Conservation (phyloP, 1,140 invertebrate species). For the Trigoniulus corallinus region DNA sequence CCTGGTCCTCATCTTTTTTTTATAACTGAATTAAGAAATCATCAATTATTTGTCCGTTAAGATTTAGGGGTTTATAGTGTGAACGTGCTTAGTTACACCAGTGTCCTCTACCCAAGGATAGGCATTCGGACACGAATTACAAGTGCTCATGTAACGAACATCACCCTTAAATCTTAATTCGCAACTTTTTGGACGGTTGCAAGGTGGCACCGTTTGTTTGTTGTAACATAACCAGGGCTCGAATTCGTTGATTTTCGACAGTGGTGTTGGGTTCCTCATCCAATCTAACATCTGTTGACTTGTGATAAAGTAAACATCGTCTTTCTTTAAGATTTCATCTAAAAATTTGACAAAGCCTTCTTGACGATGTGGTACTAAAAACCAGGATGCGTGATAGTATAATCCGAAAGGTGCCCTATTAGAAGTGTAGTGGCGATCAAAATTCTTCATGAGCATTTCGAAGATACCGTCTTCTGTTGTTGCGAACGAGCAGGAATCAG, state of each 20-base stretch:
- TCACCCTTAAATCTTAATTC: slow-evolving; percentile 4
- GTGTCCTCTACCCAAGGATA: slow-evolving; percentile 88
- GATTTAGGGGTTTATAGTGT: no score
- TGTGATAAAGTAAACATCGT: slow-evolving; percentile 27
- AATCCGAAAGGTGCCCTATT: slow-evolving; percentile 24
- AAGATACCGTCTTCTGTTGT: slow-evolving; percentile 21
- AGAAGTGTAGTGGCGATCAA: slow-evolving; percentile 24
- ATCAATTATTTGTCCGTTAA: no score
- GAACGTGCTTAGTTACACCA: slow-evolving; percentile 36
- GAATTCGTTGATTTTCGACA: slow-evolving; percentile 16
- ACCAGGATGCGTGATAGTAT: slow-evolving; percentile 25
- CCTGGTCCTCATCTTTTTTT: no score
- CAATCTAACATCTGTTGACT: slow-evolving; percentile 25
- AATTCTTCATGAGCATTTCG: slow-evolving; percentile 24
- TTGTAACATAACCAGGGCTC: slow-evolving; percentile 13
- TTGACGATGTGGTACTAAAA: slow-evolving; percentile 17
- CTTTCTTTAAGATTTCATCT: slow-evolving; percentile 18
- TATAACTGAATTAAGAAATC: no score
- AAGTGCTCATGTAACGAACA: slow-evolving; percentile 45
- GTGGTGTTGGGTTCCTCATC: slow-evolving; percentile 22
- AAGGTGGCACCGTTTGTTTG: neutral
- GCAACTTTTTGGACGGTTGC: neutral
- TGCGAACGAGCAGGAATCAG: slow-evolving; percentile 21
- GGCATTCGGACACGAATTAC: slow-evolving; percentile 75
- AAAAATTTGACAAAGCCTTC: slow-evolving; percentile 22